Conservation (phyloP, 1,140 invertebrate genomes). For the Eriosoma lanigerum region DNA sequence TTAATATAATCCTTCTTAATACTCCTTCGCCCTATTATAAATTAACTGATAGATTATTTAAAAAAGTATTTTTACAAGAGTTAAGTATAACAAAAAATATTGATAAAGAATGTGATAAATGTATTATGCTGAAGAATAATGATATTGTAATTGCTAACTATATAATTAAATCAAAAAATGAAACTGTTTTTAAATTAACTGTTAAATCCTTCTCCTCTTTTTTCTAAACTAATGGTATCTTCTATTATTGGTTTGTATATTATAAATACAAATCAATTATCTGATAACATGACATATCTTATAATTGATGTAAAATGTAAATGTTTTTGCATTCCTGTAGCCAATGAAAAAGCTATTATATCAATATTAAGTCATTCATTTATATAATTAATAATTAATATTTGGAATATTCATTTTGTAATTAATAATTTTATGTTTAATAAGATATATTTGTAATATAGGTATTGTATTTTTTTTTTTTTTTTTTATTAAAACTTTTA, state of each 20-base stretch:
- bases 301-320: neutral
- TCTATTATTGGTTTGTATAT: neutral
- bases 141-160: neutral
- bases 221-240: neutral
- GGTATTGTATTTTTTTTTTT: no score
- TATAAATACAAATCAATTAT: neutral
- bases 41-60: neutral
- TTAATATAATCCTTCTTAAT: no score
- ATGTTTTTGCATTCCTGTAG: neutral
- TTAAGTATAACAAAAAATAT: neutral
- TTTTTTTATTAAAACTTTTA: no score
- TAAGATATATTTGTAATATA: no score
- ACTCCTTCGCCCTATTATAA: neutral
- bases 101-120: neutral
- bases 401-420: no score
- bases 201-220: neutral
- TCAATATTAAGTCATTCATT: neutral
- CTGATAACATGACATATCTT: neutral
- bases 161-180: neutral
- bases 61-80: neutral
- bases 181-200: neutral
- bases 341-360: neutral
- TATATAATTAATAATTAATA: neutral
- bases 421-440: no score
- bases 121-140: neutral